These are phyloP conservation scores for Cephus pygmeus DNA, from an alignment of 2,888 invertebrate genomes.

Conservation along the genomic window DNA sequence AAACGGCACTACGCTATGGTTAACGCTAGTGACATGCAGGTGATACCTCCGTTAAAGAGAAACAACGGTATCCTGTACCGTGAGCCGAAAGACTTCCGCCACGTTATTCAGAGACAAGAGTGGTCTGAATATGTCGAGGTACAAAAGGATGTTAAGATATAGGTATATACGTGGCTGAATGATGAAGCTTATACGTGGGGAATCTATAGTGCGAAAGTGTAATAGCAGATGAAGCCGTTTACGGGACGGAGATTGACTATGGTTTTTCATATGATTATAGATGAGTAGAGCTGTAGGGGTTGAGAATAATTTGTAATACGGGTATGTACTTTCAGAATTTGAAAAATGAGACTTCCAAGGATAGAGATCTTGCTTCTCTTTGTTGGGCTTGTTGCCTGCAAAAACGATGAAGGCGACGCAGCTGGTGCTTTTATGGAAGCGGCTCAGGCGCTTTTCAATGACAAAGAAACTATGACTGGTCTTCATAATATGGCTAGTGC, in stretches of 20 bases:
- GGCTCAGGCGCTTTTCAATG: constrained; percentile 76
- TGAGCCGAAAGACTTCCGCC: constrained; percentile 60
- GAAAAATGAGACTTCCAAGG: constrained; percentile 49
- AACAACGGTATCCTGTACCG: constrained; percentile 56
- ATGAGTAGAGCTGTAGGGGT: not conserved
- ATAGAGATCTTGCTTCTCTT: constrained; percentile 43
- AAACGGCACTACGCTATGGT: not conserved
- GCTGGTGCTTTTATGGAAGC: constrained; percentile 76
- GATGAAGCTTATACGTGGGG: not conserved
- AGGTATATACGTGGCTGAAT: not conserved
- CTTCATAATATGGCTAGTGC: constrained; percentile 76
- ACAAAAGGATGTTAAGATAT: not conserved
- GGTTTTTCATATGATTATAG: not conserved
- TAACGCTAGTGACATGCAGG: not conserved
- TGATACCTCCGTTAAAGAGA: constrained; percentile 19
- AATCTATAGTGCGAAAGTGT: not conserved
- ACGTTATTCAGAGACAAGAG: constrained; percentile 28
- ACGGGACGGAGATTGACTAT: not conserved
- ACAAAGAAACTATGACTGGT: constrained; percentile 70
- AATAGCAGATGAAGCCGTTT: not conserved
- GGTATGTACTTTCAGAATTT: constrained; percentile 6
- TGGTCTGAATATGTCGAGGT: not conserved
- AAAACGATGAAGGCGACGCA: constrained; percentile 67
- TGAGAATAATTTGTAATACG: not conserved
- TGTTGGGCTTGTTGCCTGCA: constrained; percentile 39